These are phyloP conservation scores for Venusia cambrica DNA, from an alignment of 2,888 invertebrate species.

Conservation along the genomic window DNA sequence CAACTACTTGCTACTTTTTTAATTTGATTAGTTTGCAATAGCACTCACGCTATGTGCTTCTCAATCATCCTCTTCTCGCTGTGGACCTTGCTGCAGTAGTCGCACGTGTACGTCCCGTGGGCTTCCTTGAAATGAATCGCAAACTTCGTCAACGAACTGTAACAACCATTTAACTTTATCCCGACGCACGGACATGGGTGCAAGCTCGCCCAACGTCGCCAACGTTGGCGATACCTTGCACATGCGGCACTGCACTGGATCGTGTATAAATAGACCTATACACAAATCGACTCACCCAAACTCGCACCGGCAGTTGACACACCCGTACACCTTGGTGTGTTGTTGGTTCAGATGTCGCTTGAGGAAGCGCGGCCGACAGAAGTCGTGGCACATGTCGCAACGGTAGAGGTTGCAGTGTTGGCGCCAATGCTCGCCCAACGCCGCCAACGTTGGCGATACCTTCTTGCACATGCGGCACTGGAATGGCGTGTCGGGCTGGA, in stretches of 20 bases:
- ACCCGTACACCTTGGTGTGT: slow-evolving; percentile 39
- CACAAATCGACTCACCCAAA: slow-evolving; percentile 34
- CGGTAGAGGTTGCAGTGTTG: slow-evolving; percentile 24
- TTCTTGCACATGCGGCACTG: slow-evolving; percentile 21
- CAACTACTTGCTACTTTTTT: too few species aligned
- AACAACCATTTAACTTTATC: not conserved
- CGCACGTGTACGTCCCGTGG: slow-evolving; percentile 44
- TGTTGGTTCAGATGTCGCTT: slow-evolving; percentile 32
- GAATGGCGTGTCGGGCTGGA: slow-evolving; percentile 16
- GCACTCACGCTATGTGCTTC: slow-evolving; percentile 46
- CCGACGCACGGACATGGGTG: not conserved
- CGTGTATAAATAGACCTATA: not conserved
- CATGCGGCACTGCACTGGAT: not conserved
- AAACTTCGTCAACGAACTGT: slow-evolving; percentile 43
- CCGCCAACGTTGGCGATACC: not conserved
- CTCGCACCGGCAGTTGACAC: slow-evolving; percentile 34
- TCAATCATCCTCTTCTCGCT: slow-evolving; percentile 36
- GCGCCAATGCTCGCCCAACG: slow-evolving; percentile 21
- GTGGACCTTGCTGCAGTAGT: slow-evolving; percentile 42
- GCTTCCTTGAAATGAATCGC: slow-evolving; percentile 39
- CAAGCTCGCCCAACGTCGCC: not conserved
- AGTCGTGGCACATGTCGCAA: slow-evolving; percentile 38
- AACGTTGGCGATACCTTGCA: slow-evolving; percentile 10
- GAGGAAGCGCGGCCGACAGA: slow-evolving; percentile 27
- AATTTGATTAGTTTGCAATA: too few species aligned